These are phyloP conservation scores for Ctenopoma kingsleyae DNA, from an alignment of 2,797 vertebrate genomes.

Conservation along the genomic window DNA sequence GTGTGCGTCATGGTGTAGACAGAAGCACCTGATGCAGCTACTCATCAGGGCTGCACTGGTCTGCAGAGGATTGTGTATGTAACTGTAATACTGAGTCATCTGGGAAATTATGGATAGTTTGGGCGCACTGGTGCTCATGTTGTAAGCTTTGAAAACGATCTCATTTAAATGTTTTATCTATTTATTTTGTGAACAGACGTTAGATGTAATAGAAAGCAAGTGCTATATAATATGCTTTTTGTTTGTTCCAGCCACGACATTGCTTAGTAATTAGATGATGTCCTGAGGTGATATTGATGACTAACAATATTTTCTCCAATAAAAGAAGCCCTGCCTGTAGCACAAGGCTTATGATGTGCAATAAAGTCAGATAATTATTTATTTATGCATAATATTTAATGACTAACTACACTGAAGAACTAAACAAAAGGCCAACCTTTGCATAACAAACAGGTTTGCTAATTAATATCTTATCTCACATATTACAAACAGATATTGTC, in stretches of 20 bases:
- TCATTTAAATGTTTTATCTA: constrained; percentile 33
- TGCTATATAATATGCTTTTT: constrained; percentile 36
- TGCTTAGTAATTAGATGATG: constrained; percentile 47
- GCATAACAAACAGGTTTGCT: not conserved
- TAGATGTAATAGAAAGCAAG: constrained; percentile 26
- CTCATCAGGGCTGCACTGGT: constrained; percentile 16
- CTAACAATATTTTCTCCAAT: constrained; percentile 38
- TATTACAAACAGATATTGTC: not conserved
- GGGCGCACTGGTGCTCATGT: not conserved
- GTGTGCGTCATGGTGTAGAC: constrained; percentile 1
- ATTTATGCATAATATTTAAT: constrained; percentile 29
- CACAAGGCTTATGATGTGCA: constrained; percentile 25
- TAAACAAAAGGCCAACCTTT: constrained; percentile 6
- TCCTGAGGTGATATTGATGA: constrained; percentile 54
- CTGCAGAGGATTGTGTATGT: constrained; percentile 19
- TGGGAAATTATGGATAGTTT: constrained; percentile 22
- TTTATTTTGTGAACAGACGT: constrained; percentile 32
- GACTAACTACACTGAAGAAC: constrained; percentile 2
- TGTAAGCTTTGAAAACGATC: constrained; percentile 21
- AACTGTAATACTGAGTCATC: constrained; percentile 13
- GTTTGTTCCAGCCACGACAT: constrained; percentile 29
- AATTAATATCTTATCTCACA: not conserved
- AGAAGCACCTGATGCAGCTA: constrained; percentile 33
- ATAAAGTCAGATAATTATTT: constrained; percentile 38
- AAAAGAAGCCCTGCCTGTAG: constrained; percentile 16